Conservation (phyloP, 2,797 vertebrate species). For the Xenops minutus region DNA sequence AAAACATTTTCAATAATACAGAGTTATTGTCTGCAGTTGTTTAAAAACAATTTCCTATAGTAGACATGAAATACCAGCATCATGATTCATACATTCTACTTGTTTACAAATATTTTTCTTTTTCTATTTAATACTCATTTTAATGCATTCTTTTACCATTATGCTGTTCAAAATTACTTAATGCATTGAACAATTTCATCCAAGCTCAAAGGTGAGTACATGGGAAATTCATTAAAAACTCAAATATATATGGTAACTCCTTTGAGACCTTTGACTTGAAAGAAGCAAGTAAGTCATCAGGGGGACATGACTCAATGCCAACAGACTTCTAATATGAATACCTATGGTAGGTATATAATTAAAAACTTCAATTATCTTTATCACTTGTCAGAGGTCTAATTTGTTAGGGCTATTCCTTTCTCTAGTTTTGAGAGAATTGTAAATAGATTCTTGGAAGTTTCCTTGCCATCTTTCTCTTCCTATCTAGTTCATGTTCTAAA, state of each 20-base stretch:
- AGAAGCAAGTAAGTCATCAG: not conserved
- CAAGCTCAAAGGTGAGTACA: not conserved
- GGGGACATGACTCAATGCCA: not conserved
- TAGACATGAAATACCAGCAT: not conserved
- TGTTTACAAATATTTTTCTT: not conserved
- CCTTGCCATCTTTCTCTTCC: not conserved
- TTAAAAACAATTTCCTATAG: not conserved
- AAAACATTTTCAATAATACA: not conserved
- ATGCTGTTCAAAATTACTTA: not conserved
- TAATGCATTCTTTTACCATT: not conserved
- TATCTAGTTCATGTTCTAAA: not conserved
- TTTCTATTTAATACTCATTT: not conserved
- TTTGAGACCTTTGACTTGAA: not conserved
- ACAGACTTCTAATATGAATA: not conserved
- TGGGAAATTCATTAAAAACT: not conserved
- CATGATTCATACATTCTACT: not conserved
- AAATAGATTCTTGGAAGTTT: not conserved
- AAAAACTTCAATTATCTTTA: not conserved
- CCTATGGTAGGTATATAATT: not conserved
- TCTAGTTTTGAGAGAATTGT: not conserved
- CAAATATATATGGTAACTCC: fast-evolving
- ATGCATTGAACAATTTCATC: not conserved
- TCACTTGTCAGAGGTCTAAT: not conserved
- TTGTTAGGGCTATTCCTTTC: not conserved
- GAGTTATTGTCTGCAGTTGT: not conserved